phyloP scores from a whole-genome alignment of 2,888 invertebrate species.

The Drosophila glabriapex region DNA sequence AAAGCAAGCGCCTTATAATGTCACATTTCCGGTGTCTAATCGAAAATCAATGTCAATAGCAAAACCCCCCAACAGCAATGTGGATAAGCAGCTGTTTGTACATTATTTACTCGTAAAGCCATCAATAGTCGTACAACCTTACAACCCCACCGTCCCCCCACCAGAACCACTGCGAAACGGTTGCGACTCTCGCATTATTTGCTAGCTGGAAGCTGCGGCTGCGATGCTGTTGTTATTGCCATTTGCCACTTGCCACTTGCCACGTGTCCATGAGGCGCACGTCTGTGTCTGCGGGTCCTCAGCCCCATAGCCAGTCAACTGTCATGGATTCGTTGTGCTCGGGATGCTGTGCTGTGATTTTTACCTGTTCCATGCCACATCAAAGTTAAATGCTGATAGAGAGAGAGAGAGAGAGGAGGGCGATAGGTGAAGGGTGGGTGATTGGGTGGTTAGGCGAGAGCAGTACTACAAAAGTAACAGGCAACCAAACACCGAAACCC shows the following conservation, averaged over 20 bases:
- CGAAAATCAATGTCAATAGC: constrained; percentile 77
- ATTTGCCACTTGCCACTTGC: constrained; percentile 52
- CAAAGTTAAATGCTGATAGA: constrained; percentile 39
- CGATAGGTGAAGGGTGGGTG: not conserved
- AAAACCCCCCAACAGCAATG: constrained; percentile 18
- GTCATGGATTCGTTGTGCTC: constrained; percentile 74
- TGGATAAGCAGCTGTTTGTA: constrained; percentile 81
- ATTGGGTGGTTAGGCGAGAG: constrained; percentile 4
- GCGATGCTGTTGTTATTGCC: constrained; percentile 21
- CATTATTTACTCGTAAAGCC: constrained; percentile 80
- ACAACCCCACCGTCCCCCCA: not conserved
- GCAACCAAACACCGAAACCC: constrained; percentile 80
- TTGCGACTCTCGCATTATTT: constrained; percentile 3
- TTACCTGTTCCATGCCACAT: constrained; percentile 75
- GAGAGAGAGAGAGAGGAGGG: not conserved
- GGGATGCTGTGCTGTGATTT: constrained; percentile 65
- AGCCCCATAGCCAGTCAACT: constrained; percentile 67
- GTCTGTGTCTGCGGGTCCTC: constrained; percentile 38
- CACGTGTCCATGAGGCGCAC: constrained; percentile 58
- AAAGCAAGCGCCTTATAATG: constrained; percentile 46
- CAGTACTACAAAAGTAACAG: constrained; percentile 59
- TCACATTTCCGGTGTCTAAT: constrained; percentile 70
- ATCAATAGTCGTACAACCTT: constrained; percentile 64
- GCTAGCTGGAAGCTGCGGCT: constrained; percentile 39
- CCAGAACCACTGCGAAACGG: not conserved